Conservation (phyloP, 2,113 vertebrate species). For the Microtus oregoni region DNA sequence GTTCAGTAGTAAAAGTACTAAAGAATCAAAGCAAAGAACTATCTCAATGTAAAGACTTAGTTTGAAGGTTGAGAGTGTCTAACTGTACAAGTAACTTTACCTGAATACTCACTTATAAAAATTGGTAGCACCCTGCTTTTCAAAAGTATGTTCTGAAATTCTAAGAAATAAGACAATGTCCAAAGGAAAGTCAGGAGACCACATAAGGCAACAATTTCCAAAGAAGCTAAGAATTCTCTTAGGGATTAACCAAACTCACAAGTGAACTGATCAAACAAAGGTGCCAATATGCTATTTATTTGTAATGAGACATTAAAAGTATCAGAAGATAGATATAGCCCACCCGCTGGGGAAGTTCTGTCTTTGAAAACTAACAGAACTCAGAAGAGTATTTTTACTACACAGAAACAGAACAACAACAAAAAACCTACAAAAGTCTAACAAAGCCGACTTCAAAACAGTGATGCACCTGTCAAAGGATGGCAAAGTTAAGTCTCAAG, state of each 20-base stretch:
- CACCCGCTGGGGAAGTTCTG: not conserved
- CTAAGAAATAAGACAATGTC: slow-evolving; percentile 53
- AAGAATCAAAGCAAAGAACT: slow-evolving; percentile 57
- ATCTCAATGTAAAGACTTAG: not conserved
- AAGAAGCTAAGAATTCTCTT: not conserved
- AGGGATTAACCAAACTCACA: not conserved
- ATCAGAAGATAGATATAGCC: not conserved
- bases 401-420: not conserved
- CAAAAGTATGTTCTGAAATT: slow-evolving; percentile 41
- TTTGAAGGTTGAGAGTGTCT: not conserved
- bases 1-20: slow-evolving; percentile 2
- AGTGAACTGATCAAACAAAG: not conserved
- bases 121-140: not conserved
- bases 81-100: not conserved
- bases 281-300: not conserved
- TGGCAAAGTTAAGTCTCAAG: not conserved
- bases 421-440: not conserved
- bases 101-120: slow-evolving; percentile 42
- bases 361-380: slow-evolving; percentile 8
- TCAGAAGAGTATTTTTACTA: not conserved
- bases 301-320: not conserved
- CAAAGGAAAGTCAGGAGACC: slow-evolving; percentile 42
- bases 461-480: not conserved
- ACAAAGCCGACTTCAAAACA: not conserved
- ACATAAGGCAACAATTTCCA: not conserved